Base-by-base conservation (phyloP, 2,888 invertebrate species). In the Caenorhabditis sp. region DNA sequence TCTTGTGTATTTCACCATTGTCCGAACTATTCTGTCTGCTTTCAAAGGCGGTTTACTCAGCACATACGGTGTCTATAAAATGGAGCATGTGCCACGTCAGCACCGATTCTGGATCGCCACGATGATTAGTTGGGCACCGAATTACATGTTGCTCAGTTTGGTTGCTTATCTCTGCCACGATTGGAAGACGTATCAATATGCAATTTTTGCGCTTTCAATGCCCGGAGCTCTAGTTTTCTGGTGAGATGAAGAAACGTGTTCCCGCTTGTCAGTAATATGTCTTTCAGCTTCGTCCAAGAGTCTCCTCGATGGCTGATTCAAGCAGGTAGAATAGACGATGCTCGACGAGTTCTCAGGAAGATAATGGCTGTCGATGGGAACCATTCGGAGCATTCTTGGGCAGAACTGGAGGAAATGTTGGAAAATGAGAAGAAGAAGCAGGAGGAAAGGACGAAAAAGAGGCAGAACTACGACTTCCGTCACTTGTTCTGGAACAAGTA, bases 1-100 rank as follows among this genome's bases (percentile, higher is more conserved):
- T 18, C 58, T 83, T 18, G 35, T 87, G 3, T 71, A 69, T 53
- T 91, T 90, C 61, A 90, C 91, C 0, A 64, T 88, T 26, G 61
- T 85, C 24, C 86, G 91, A 11, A 85, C 88, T 1, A 40, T 89
- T 15, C 85, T 89, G n/a, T 87, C 87, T 0, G 60, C 88, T 28
- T 91, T 90, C 78, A 90, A 89, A 60, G 90, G 89, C 1, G 90
- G 90, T 15, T 56, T 86, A 11, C 84, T 90, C 32, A 87, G 88
- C 40, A 87, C 86, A 5, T 86, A 84, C 58, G 77, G 83, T 18
- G 89, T 88, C 6, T 89, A 86, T 71, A 79, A 85, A 62, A 88
- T 89, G 58, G 90, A 90, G 60, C 88, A 90, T 64, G 78, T 89
- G 9, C 90, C 90, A 11, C 87, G 88, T 18, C 84, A 87, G 37